Percentiles rank a stretch among this genome's conserved stretches.
Evolutionary conservation across 2,797 vertebrate species (phyloP).

Genomic region (Graptemys geographica): DNA sequence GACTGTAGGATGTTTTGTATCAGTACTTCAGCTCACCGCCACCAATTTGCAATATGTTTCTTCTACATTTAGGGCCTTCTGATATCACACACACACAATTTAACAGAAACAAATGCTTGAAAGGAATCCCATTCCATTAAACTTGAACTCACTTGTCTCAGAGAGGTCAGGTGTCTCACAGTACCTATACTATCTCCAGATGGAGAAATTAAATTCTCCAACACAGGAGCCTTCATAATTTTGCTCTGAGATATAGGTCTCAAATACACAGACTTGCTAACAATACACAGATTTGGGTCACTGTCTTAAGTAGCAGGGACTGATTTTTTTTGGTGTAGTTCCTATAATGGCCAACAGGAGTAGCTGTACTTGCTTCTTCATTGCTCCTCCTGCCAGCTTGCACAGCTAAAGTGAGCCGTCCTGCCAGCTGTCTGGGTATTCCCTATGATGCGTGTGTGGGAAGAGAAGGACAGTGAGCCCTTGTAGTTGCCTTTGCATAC

Average conservation of each 20-base stretch:
- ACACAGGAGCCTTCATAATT: conserved; percentile 19
- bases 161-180: conserved; percentile 40
- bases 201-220: conserved; percentile 35
- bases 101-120: conserved; percentile 5
- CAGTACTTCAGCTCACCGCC: not conserved
- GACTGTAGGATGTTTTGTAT: not conserved
- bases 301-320: conserved; percentile 21
- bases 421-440: not conserved
- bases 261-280: conserved; percentile 33
- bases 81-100: not conserved
- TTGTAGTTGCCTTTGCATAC: not conserved
- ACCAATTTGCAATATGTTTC: not conserved
- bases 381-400: conserved; percentile 8
- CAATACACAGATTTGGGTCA: conserved; percentile 24
- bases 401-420: not conserved
- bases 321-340: not conserved
- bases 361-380: not conserved
- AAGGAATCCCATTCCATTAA: conserved; percentile 24
- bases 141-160: conserved; percentile 28
- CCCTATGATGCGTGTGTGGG: not conserved
- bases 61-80: not conserved
- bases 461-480: not conserved
- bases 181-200: conserved; percentile 48
- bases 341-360: not conserved
- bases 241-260: conserved; percentile 23